These are phyloP conservation scores for Triops longicaudatus DNA, from an alignment of 1,140 invertebrate species.

Conservation along the genomic window DNA sequence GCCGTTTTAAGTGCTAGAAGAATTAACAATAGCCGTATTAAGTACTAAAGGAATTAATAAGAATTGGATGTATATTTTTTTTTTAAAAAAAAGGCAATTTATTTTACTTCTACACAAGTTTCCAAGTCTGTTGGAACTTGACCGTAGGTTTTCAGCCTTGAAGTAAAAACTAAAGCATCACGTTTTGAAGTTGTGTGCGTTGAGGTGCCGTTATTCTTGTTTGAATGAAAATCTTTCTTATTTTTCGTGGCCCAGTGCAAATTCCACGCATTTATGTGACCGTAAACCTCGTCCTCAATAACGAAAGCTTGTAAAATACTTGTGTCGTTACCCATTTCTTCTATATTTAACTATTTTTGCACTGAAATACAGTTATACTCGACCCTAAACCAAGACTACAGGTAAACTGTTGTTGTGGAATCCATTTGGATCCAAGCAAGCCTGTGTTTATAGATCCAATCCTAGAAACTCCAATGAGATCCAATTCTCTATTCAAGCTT, in stretches of 20 bases:
- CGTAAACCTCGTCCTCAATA: slow-evolving; percentile 2
- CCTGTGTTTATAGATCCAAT: no score
- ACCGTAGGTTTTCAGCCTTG: slow-evolving; percentile 18
- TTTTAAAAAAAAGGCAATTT: no score
- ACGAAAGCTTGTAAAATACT: slow-evolving; percentile 22
- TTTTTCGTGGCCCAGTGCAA: slow-evolving; percentile 16
- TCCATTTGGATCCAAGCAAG: no score
- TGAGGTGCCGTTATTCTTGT: neutral
- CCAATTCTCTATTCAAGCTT: no score
- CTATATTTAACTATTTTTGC: neutral
- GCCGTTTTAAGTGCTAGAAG: slow-evolving; percentile 67
- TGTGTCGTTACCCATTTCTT: slow-evolving; percentile 24
- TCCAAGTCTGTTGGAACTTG: slow-evolving; percentile 20
- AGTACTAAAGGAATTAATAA: no score
- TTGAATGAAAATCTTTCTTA: neutral
- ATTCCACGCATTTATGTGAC: slow-evolving; percentile 18
- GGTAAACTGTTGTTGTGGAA: neutral
- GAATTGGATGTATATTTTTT: no score
- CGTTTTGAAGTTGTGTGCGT: neutral
- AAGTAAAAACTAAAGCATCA: slow-evolving; percentile 18
- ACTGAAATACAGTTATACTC: neutral
- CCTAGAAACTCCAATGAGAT: no score
- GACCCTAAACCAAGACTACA: neutral
- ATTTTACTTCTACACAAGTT: slow-evolving; percentile 21
- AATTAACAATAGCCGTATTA: no score